Evolutionary conservation across 2,888 invertebrate genomes (phyloP), one percentile per base, ranked within the genome.

Genomic region (Pammene fasciana): DNA sequence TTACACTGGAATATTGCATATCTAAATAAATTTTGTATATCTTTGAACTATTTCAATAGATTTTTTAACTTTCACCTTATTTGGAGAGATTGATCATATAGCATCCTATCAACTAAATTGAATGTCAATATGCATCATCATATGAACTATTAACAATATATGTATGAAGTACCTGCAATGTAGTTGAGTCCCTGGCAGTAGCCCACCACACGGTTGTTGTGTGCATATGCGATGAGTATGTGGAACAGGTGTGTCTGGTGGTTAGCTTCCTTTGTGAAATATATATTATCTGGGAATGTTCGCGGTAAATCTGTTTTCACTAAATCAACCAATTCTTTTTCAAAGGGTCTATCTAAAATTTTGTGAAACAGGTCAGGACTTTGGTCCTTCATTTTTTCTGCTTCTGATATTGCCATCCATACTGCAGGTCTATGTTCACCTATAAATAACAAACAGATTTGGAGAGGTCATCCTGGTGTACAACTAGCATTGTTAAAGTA

Each of bases 141-240:
- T n/a, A n/a, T n/a, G n/a, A n/a, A n/a, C n/a, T n/a, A n/a, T 36
- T 36, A 36, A 36, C 34, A 43, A 59, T 5, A 59, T 45, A 14
- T 26, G 10, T 26, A 26, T n/a, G 5, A 26, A 14, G 78, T 80
- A 89, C 95, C 96, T 81, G 97, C 97, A 78, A 98, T 97, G 85
- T 98, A 99, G 90, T 98, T 99, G 73, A 98, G 90, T 61, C 99
- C 99, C 94, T 98, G 99, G 82, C 99, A 99, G 86, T 99, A 99
- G 41, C 98, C 98, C 78, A 98, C 96, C 68, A 95, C 95, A 77
- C 94, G 94, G 87, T 98, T 98, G 81, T 96, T 96, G 82, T 97
- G 96, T 66, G 97, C 98, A 88, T 97, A 97, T 2, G 98, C 97
- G 77, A 96, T 94, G 71, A 99, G 93, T 79, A 98, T 95, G 86